phyloP scores from a whole-genome alignment of 92 coral and sea anemone species.

The Hydrozoanthus gracilis region DNA sequence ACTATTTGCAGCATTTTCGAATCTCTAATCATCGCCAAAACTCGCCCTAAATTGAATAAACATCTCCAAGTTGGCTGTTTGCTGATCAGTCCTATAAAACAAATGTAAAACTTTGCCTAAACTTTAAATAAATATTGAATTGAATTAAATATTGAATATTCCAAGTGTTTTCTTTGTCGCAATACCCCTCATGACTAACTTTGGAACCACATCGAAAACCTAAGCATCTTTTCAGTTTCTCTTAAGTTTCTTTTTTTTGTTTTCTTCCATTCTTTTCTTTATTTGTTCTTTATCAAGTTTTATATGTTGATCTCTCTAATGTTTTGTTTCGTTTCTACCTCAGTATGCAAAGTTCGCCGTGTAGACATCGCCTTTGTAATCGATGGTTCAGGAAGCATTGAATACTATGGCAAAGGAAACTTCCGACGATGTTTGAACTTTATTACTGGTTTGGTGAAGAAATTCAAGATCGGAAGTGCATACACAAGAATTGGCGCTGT shows the following conservation, averaged over 20 bases:
- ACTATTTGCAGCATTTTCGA: not conserved
- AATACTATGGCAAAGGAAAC: constrained; percentile 58
- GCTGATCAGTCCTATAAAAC: no score
- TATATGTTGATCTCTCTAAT: not conserved
- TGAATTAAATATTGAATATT: no score
- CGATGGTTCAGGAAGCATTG: constrained; percentile 86
- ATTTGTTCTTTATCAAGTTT: not conserved
- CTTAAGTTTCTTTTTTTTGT: not conserved
- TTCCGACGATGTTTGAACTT: constrained; percentile 77
- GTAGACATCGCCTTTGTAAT: constrained; percentile 78
- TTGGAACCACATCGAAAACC: not conserved
- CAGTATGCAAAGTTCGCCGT: constrained; percentile 67
- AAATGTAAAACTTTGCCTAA: no score
- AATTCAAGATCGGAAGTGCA: constrained; percentile 65
- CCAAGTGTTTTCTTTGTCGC: no score
- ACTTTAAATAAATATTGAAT: no score
- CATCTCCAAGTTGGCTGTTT: no score
- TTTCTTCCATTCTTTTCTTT: not conserved
- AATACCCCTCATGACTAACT: no score
- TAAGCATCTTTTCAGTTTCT: not conserved
- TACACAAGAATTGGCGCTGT: constrained; percentile 80
- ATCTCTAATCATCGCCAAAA: no score
- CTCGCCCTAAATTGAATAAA: no score
- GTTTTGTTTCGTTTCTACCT: not conserved
- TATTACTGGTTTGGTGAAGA: constrained; percentile 69